Evolutionary conservation across 2,797 vertebrate species (phyloP).

Genomic region (Squalus acanthias): DNA sequence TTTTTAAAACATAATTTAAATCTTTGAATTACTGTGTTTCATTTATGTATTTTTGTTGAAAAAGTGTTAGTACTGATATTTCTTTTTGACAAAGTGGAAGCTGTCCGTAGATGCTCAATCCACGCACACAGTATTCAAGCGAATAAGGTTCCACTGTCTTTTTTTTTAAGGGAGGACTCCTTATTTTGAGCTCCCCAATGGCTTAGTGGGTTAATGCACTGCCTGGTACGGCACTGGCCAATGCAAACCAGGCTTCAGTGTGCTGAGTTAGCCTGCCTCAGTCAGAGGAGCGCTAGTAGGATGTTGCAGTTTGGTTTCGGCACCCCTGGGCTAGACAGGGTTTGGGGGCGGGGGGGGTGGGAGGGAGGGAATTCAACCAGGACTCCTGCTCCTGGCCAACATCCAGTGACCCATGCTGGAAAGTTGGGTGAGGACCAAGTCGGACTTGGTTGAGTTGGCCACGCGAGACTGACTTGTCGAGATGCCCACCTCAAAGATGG

Average conservation of each 20-base stretch:
- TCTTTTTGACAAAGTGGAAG: not conserved
- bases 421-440: not conserved
- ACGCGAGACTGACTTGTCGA: not conserved
- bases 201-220: not conserved
- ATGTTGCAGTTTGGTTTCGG: too few relatives aligned
- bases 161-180: not conserved
- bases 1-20: not conserved
- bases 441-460: not conserved
- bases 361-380: not conserved
- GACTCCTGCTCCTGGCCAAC: not conserved
- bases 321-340: not conserved
- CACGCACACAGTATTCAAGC: not conserved
- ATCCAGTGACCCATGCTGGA: not conserved
- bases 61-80: not conserved
- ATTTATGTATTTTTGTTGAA: conserved; percentile 21
- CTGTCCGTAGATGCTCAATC: not conserved
- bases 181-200: not conserved
- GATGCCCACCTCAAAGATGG: not conserved
- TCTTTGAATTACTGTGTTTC: not conserved
- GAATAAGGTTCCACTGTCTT: not conserved
- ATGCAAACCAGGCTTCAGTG: not conserved
- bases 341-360: too few relatives aligned
- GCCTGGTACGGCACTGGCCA: not conserved
- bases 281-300: too few relatives aligned
- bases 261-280: not conserved